A percentile compares a stretch with the other conserved stretches of the same genome.
Conservation (phyloP, 2,888 invertebrate genomes). For the Latrodectus elegans region DNA sequence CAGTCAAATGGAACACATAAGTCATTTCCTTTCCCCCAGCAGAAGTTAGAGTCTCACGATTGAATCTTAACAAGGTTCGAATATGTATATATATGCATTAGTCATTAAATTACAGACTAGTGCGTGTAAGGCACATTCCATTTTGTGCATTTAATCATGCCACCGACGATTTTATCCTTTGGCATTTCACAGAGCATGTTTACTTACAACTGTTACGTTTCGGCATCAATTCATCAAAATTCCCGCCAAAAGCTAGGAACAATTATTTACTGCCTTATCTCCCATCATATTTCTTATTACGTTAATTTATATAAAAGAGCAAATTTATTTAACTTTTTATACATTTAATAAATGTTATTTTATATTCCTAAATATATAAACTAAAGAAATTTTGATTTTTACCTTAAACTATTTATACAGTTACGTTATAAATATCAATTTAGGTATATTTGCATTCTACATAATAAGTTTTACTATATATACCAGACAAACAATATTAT, state of each 20-base stretch:
- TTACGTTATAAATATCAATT: no score
- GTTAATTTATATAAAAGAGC: no score
- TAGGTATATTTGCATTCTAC: no score
- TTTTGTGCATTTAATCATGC: slow-evolving; percentile 45
- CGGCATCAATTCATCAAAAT: no score
- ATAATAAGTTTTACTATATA: no score
- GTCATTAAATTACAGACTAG: slow-evolving; percentile 35
- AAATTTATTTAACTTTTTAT: no score
- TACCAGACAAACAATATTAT: no score
- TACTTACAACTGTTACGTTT: slow-evolving; percentile 26
- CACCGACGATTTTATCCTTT: slow-evolving; percentile 58
- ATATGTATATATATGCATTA: slow-evolving; percentile 52
- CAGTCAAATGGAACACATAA: slow-evolving; percentile 49
- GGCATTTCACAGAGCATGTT: slow-evolving; percentile 32
- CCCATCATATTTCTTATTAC: not conserved
- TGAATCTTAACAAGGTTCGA: slow-evolving; percentile 57
- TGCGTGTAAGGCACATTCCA: slow-evolving; percentile 28
- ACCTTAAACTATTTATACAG: no score
- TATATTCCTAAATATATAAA: no score
- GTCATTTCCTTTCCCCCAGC: slow-evolving; percentile 33
- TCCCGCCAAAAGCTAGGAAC: no score
- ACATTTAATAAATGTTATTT: no score
- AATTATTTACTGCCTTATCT: not conserved
- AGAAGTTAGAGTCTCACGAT: slow-evolving; percentile 57
- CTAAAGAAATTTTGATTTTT: no score